These are phyloP conservation scores for Drosophila lutescens DNA, from an alignment of 2,888 invertebrate genomes.

Conservation along the genomic window DNA sequence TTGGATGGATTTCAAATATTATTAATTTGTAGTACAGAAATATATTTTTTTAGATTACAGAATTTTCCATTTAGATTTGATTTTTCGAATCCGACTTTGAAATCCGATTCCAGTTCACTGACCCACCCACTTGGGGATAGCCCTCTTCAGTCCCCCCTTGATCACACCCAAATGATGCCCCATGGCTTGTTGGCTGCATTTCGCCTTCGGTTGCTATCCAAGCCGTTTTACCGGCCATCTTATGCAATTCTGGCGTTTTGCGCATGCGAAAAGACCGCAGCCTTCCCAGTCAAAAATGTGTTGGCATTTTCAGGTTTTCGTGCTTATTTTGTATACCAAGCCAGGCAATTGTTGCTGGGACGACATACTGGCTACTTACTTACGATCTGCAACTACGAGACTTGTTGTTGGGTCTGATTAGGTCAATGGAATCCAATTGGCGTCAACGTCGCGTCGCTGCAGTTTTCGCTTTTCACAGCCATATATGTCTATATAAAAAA, in stretches of 20 bases:
- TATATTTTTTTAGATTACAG: no score
- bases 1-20: no score
- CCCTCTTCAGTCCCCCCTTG: neutral
- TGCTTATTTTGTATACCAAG: conserved; percentile 50
- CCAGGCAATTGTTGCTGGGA: conserved; percentile 36
- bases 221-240: conserved; percentile 28
- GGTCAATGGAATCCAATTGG: conserved; percentile 80
- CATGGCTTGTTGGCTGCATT: conserved; percentile 38
- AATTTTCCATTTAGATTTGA: no score
- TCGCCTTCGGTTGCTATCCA: conserved; percentile 29
- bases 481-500: conserved; percentile 1
- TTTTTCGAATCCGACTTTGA: no score
- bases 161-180: conserved; percentile 39
- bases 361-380: conserved; percentile 26
- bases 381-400: conserved; percentile 35
- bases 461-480: conserved; percentile 53
- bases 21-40: no score
- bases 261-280: conserved; percentile 42
- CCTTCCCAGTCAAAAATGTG: conserved; percentile 38
- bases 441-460: conserved; percentile 50
- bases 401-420: conserved; percentile 64
- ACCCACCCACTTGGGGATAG: conserved; percentile 21
- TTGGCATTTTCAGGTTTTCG: conserved; percentile 68
- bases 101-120: conserved; percentile 24
- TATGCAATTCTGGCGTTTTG: conserved; percentile 52